Evolutionary conservation across 2,888 invertebrate genomes (phyloP), one percentile per base, ranked within the genome.

Genomic region (Drosophila lutescens): DNA sequence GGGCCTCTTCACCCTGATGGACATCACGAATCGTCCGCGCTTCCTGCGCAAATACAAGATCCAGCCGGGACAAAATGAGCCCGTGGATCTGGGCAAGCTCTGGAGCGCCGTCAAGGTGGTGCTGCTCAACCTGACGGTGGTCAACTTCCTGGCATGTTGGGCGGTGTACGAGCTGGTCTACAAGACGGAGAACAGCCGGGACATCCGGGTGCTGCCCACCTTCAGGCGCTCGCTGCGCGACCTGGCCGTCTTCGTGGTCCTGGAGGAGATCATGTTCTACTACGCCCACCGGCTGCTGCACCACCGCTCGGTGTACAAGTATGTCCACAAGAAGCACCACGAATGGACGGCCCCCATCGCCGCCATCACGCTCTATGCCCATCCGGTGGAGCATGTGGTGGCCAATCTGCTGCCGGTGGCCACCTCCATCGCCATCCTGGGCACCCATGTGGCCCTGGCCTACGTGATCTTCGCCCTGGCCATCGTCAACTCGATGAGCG

Each of bases 271-370:
- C 72, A 94, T 94, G 74, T 97, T 97, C 91, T 97, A 97, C 91
- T 97, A 97, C 91, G 94, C 95, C 2, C 97, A 97, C 92, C 94
- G 96, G 94, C 89, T 96, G 68, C 92, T 97, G 38, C 97, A 97
- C 89, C 94, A 94, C 82, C 94, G 94, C 51, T 91, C 93, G 55
- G 89, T 97, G 32, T 97, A 97, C 92, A 96, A 95, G 86, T 93
- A 94, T 88, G 95, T 97, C 74, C 97, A 97, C 91, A 97, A 97
- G 91, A 94, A 95, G 82, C 97, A 97, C 90, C 97, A 97, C 83
- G 96, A 97, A 90, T 97, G 97, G 97, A 96, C 96, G 0, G 95
- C 97, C 0, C 97, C 97, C 0, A 94, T 97, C 51, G 96, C 97
- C 0, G 94, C 96, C 3, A 95, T 96, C 0, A 95, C 96, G 2